Percentiles rank a stretch among this genome's conserved stretches.
phyloP scores from a whole-genome alignment of 2,888 invertebrate genomes.

The Ormyrus pomaceus region DNA sequence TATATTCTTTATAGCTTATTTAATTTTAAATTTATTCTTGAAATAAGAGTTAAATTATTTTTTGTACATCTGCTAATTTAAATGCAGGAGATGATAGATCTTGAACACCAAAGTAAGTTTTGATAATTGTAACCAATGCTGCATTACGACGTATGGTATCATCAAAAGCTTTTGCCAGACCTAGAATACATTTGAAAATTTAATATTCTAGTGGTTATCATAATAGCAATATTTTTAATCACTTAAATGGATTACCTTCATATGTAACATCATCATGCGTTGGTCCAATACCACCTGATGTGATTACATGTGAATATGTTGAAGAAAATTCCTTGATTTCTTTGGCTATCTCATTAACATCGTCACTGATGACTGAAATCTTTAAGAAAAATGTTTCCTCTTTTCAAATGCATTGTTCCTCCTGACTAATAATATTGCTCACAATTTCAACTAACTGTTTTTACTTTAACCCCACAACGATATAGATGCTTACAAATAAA shows the following conservation, averaged over 20 bases:
- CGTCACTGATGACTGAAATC: conserved; percentile 83
- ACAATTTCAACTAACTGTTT: conserved; percentile 74
- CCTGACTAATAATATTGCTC: conserved; percentile 41
- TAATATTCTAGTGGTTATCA: conserved; percentile 20
- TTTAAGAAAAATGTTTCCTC: conserved; percentile 67
- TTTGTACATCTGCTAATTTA: conserved; percentile 72
- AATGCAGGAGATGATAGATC: conserved; percentile 74
- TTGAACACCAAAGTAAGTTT: conserved; percentile 73
- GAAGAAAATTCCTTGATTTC: conserved; percentile 81
- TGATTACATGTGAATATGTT: conserved; percentile 82
- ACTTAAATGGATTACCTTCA: conserved; percentile 77
- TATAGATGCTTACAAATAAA: conserved; percentile 81
- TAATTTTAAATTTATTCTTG: conserved; percentile 20
- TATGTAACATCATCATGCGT: conserved; percentile 89
- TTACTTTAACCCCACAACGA: conserved; percentile 80
- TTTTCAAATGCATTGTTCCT: conserved; percentile 45
- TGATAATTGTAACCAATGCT: conserved; percentile 75
- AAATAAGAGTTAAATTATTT: conserved; percentile 27
- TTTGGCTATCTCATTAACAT: conserved; percentile 79
- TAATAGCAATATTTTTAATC: conserved; percentile 33
- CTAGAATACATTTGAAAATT: conserved; percentile 68
- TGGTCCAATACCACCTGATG: conserved; percentile 87
- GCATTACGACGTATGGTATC: conserved; percentile 75
- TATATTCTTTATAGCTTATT: conserved; percentile 60
- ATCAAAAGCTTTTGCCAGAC: conserved; percentile 78